Evolutionary conservation across 2,113 vertebrate genomes (phyloP).

Genomic region (Triplophysa dalaica): DNA sequence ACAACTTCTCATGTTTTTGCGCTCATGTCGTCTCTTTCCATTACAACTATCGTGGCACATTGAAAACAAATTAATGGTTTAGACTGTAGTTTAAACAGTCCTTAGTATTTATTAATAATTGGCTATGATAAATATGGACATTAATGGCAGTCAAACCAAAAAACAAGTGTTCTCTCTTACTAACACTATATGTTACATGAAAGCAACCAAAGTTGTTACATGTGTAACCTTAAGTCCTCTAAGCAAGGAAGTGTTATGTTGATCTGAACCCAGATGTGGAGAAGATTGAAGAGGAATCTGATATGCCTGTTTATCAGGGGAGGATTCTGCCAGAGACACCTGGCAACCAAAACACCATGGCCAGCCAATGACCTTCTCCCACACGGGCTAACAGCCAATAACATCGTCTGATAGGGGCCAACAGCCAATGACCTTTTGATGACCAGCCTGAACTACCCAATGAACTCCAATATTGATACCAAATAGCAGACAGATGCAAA

Average conservation of each 20-base stretch:
- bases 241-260: constrained; percentile 1
- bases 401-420: constrained; percentile 32
- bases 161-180: not conserved
- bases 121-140: constrained; percentile 5
- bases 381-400: constrained; percentile 51
- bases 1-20: not conserved
- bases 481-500: not conserved
- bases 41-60: constrained; percentile 18
- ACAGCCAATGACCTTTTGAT: constrained; percentile 47
- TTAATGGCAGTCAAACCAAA: constrained; percentile 27
- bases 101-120: no score
- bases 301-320: constrained; percentile 50
- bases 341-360: constrained; percentile 52
- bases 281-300: constrained; percentile 38
- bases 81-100: no score
- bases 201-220: not conserved
- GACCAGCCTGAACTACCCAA: constrained; percentile 38
- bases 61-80: not conserved
- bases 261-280: not conserved
- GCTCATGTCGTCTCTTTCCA: constrained; percentile 10
- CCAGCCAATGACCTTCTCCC: constrained; percentile 58
- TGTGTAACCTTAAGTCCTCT: not conserved
- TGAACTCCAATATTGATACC: constrained; percentile 31
- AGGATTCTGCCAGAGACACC: constrained; percentile 53
- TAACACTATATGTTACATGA: constrained; percentile 24